Percentiles rank a stretch among this genome's conserved stretches.
Conservation (phyloP, 2,797 vertebrate species). For the Poliocrania exsul region DNA sequence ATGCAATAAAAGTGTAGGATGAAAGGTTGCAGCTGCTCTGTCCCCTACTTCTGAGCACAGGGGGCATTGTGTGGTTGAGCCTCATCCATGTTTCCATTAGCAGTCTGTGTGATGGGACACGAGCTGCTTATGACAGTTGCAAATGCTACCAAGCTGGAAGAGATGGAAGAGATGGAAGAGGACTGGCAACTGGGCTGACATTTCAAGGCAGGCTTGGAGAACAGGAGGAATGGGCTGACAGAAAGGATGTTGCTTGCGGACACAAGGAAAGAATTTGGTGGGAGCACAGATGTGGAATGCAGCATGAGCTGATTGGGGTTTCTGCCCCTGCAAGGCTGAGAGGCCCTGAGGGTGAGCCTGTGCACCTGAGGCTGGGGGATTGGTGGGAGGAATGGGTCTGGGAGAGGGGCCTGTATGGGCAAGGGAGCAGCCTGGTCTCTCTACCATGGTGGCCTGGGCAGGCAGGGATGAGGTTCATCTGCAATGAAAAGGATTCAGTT, state of each 20-base stretch:
- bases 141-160: not conserved
- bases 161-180: not conserved
- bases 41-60: not conserved
- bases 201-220: not conserved
- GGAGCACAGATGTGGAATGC: not conserved
- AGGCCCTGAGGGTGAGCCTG: not conserved
- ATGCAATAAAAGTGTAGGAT: not conserved
- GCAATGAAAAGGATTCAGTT: not conserved
- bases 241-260: not conserved
- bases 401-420: not conserved
- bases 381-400: not conserved
- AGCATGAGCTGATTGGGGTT: rapidly evolving
- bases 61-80: not conserved
- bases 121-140: not conserved
- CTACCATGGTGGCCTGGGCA: not conserved
- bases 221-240: not conserved
- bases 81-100: not conserved
- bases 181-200: not conserved
- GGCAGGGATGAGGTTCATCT: not conserved
- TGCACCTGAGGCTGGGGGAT: not conserved
- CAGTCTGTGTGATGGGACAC: not conserved
- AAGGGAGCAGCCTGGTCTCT: not conserved
- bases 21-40: constrained; percentile 48
- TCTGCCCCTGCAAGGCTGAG: not conserved
- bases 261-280: not conserved